Evolutionary conservation across 1,140 invertebrate genomes (phyloP).

Genomic region (Diplogasteroides magnus): DNA sequence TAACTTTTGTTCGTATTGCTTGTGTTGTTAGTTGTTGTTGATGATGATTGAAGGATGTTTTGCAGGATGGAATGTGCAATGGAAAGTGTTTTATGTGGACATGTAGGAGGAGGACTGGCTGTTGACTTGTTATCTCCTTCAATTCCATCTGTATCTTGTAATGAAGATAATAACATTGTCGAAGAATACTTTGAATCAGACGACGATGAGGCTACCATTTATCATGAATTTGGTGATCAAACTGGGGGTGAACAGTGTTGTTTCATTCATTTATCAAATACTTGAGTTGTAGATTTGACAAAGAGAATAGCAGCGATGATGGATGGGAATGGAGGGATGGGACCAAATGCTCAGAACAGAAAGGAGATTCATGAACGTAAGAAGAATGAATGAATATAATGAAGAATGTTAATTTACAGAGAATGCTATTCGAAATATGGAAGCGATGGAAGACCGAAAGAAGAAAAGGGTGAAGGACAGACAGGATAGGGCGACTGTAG

Average conservation of each 20-base stretch:
- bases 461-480: conserved; percentile 80
- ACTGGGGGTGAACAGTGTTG: conserved; percentile 49
- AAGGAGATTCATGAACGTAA: conserved; percentile 21
- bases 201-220: conserved; percentile 34
- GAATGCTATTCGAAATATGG: conserved; percentile 15
- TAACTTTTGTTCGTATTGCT: too few relatives aligned
- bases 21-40: too few relatives aligned
- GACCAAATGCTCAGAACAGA: conserved; percentile 19
- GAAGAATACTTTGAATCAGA: not conserved
- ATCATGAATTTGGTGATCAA: conserved; percentile 55
- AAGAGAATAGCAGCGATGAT: conserved; percentile 53
- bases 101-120: not conserved
- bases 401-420: conserved; percentile 9
- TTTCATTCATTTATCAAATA: conserved; percentile 11
- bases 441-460: conserved; percentile 26
- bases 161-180: conserved; percentile 11
- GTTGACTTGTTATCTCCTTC: not conserved
- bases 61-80: not conserved
- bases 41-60: too few relatives aligned
- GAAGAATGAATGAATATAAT: too few relatives aligned
- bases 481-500: conserved; percentile 85
- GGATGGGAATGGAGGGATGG: conserved; percentile 9
- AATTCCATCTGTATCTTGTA: too few relatives aligned
- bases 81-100: not conserved
- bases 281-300: conserved; percentile 51